These are phyloP conservation scores for Lottia gigantea DNA, from an alignment of 2,888 invertebrate species.

Conservation along the genomic window DNA sequence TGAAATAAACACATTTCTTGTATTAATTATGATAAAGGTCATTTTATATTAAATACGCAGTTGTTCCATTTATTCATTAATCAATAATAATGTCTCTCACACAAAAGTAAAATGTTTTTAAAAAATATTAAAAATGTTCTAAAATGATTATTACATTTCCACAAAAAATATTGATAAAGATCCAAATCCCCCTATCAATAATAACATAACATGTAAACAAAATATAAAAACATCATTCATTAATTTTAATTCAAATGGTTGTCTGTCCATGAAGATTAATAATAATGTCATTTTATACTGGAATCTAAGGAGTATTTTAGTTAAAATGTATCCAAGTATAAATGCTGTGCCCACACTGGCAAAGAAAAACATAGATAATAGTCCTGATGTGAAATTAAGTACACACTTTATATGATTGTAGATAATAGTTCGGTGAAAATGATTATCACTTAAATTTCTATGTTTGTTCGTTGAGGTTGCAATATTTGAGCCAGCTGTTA, in stretches of 20 bases:
- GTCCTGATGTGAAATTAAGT: slow-evolving; percentile 11
- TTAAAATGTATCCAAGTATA: slow-evolving; percentile 14
- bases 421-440: neutral
- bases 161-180: slow-evolving; percentile 18
- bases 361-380: slow-evolving; percentile 13
- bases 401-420: slow-evolving; percentile 3
- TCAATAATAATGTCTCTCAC: too few species aligned
- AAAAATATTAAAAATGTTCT: too few species aligned
- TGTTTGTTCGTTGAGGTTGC: neutral
- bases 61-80: too few species aligned
- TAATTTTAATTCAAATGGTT: slow-evolving; percentile 15
- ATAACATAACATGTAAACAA: slow-evolving; percentile 17
- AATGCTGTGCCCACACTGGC: slow-evolving; percentile 10
- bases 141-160: slow-evolving; percentile 14
- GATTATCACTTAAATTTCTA: neutral
- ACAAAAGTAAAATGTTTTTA: too few species aligned
- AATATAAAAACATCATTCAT: slow-evolving; percentile 16
- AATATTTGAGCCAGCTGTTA: slow-evolving; percentile 20
- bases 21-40: too few species aligned
- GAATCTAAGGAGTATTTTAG: slow-evolving; percentile 20
- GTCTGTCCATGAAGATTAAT: slow-evolving; percentile 16
- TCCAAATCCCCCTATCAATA: slow-evolving; percentile 20
- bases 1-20: too few species aligned
- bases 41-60: too few species aligned
- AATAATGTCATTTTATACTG: slow-evolving; percentile 20